Conservation (phyloP, 2,797 vertebrate genomes). For the Rousettus madagascariensis region DNA sequence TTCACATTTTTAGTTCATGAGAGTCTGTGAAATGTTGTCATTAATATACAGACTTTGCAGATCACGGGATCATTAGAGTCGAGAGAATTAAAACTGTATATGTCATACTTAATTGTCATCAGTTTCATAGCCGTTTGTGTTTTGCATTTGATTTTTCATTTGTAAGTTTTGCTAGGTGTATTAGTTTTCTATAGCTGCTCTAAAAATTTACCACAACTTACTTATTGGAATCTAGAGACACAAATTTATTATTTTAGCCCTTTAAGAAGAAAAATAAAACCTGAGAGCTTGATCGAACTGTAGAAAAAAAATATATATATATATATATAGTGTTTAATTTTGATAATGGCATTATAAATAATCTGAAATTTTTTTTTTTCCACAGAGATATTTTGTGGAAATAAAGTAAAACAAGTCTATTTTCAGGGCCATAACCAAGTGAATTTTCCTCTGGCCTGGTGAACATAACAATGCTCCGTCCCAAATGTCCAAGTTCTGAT, state of each 20-base stretch:
- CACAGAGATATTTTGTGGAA: not conserved
- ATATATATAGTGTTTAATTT: constrained; percentile 31
- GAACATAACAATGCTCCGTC: not conserved
- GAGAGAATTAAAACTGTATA: constrained; percentile 44
- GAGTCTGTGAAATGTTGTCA: not conserved
- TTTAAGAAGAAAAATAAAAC: constrained; percentile 34
- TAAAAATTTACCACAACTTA: not conserved
- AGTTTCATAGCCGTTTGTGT: not conserved
- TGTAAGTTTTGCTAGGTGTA: not conserved
- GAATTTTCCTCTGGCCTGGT: not conserved
- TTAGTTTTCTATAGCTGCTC: not conserved
- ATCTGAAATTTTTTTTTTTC: not conserved
- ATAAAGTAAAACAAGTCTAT: not conserved
- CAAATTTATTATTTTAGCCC: not conserved
- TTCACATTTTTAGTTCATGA: not conserved
- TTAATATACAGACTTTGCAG: constrained; percentile 32
- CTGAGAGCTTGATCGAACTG: not conserved
- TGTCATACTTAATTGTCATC: constrained; percentile 52
- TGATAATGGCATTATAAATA: constrained; percentile 23
- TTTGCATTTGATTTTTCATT: not conserved
- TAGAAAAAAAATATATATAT: not conserved
- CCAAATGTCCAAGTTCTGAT: not conserved
- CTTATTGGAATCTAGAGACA: not conserved
- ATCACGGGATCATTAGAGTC: constrained; percentile 12
- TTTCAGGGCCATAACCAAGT: not conserved